Evolutionary conservation across 1,140 invertebrate species (phyloP), one percentile per base, ranked within the genome.

Genomic region (Ganaspis sp.): DNA sequence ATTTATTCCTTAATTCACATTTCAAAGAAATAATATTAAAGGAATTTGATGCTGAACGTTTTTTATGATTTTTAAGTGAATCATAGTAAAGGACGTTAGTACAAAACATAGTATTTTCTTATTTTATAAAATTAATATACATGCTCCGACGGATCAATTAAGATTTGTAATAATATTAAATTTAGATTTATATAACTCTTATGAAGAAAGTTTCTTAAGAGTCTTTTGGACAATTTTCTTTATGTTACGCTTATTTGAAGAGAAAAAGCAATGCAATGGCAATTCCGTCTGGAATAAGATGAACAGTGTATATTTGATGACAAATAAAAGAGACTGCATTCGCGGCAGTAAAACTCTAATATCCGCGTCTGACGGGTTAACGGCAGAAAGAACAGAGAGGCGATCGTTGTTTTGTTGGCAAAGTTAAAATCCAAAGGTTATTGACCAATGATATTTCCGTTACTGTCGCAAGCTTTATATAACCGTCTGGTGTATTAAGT

Each of bases 341-440:
- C 53, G 72, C n/a, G 73, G 75, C 75, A 76, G 75, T 77, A 81
- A 83, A 81, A 83, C 77, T 83, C 74, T 83, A 83, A 83, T 83
- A 83, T 81, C 81, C 74, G 79, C 37, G 69, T 40, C 9, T 71
- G 54, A 40, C 70, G 74, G 4, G 1, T 58, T 58, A 72, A 72
- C 64, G 37, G 74, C 71, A 34, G 53, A 49, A 54, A n/a, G 69
- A 64, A 72, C 9, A 29, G 70, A 69, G 74, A 19, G 74, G 58
- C 72, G 37, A 58, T 58, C 12, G 21, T 58, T 58, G 53, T 23
- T 58, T 58, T 58, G 53, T 58, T 58, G 53, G 53, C 53, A 58
- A 58, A 23, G 17, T 58, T 54, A 21, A 58, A 58, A 58, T 58
- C 53, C 53, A 58, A 58, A 58, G 53, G 53, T 58, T 23, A 58